Evolutionary conservation across 1,140 invertebrate genomes (phyloP), one percentile per base, ranked within the genome.

Genomic region (Bilobella aurantiaca): DNA sequence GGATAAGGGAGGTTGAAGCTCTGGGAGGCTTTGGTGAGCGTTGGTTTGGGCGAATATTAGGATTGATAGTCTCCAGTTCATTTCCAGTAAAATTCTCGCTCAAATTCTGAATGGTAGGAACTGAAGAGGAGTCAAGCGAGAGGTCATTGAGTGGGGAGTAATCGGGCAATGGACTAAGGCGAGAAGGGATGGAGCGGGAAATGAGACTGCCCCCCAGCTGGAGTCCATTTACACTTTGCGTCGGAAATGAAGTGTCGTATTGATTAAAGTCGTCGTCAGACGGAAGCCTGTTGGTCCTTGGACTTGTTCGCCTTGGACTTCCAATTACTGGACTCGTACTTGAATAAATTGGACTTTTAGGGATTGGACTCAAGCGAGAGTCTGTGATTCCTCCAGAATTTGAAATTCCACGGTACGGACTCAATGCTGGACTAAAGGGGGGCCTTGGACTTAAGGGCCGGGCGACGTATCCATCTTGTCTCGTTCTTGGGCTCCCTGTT

Each of bases 21-120:
- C 83, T 82, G 2, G 86, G 86, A 30, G 85, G 87, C 69, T 79
- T 86, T 5, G 86, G 85, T 18, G 86, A 87, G 63, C 82, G 81
- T 5, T 85, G 85, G 78, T 83, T 87, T 53, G 62, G 66, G 69
- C 58, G 27, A 34, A 67, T 68, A 63, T 69, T 72, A 3, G 53
- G 58, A 27, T 25, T 66, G 53, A 58, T 5, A 8, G 14, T 46
- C 21, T 25, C 31, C 53, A 58, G 46, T 49, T 60, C 64, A 62
- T 49, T 49, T 5, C 18, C 23, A 29, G 58, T 30, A 32, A 28
- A 47, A 21, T 34, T 34, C 32, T 62, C 60, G 29, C 8, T 23
- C 12, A 42, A 42, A 8, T 12, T 8, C 8, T 42, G 34, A 42
- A 18, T 12, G 8, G 18, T 12, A 42, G 34, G 8, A 18, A 8